Evolutionary conservation across 2,888 invertebrate genomes (phyloP).

Genomic region (Agriotes lineatus): DNA sequence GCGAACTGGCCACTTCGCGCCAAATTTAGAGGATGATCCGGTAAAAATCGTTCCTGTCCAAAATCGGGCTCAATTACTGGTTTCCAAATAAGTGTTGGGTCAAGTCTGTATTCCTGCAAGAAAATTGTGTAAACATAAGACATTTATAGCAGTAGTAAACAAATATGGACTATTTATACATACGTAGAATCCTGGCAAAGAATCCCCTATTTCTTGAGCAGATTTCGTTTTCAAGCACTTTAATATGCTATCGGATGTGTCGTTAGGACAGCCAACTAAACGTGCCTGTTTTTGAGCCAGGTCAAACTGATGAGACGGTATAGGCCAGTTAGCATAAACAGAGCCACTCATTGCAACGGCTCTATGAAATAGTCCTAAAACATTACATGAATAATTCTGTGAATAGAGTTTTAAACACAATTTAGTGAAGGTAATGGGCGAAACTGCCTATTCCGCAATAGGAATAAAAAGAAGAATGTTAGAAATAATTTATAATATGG

Average conservation of each 20-base stretch:
- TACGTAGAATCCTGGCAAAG: constrained; percentile 66
- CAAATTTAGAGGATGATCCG: constrained; percentile 70
- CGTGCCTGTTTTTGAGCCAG: constrained; percentile 75
- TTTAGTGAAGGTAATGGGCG: too few species aligned
- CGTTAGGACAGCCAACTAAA: constrained; percentile 71
- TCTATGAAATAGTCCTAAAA: constrained; percentile 75
- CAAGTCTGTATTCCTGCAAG: constrained; percentile 69
- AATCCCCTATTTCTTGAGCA: constrained; percentile 68
- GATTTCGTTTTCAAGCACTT: constrained; percentile 72
- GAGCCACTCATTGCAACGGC: constrained; percentile 79
- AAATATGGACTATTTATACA: constrained; percentile 43
- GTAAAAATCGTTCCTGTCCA: constrained; percentile 74
- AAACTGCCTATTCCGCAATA: too few species aligned
- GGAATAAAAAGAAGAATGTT: too few species aligned
- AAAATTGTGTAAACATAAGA: too few species aligned
- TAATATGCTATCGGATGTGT: constrained; percentile 69
- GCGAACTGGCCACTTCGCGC: constrained; percentile 70
- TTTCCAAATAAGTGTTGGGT: constrained; percentile 70
- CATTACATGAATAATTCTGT: too few species aligned
- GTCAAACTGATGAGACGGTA: constrained; percentile 69
- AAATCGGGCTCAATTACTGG: constrained; percentile 75
- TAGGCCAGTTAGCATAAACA: constrained; percentile 68
- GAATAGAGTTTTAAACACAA: too few species aligned
- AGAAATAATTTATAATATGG: too few species aligned
- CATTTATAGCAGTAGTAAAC: constrained; percentile 6